A percentile compares a stretch with the other conserved stretches of the same genome.
Evolutionary conservation across 2,888 invertebrate genomes (phyloP).

Genomic region (Bombylius discolor): DNA sequence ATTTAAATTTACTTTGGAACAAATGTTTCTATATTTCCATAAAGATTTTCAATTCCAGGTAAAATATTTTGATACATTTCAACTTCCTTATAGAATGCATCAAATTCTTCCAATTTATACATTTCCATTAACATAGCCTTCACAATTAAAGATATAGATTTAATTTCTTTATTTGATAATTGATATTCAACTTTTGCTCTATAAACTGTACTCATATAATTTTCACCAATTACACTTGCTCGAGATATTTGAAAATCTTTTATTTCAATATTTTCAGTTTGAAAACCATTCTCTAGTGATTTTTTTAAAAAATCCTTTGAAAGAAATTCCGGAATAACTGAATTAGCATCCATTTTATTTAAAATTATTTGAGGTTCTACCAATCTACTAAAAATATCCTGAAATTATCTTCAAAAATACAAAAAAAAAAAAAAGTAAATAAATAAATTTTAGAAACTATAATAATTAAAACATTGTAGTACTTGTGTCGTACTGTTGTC

Average conservation of each 20-base stretch:
- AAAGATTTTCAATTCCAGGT: constrained; percentile 23
- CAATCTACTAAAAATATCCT: too few relatives aligned
- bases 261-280: background rate
- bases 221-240: constrained; percentile 5
- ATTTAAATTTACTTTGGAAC: background rate
- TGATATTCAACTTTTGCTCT: background rate
- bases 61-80: constrained; percentile 24
- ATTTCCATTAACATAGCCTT: background rate
- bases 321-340: background rate
- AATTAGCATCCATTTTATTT: too few relatives aligned
- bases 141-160: background rate
- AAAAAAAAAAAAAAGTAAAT: too few relatives aligned
- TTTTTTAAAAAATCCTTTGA: constrained; percentile 1
- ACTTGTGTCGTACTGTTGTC: too few relatives aligned
- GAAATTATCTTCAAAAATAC: too few relatives aligned
- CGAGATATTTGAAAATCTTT: background rate
- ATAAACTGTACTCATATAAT: constrained; percentile 7
- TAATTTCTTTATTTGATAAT: background rate
- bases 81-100: constrained; percentile 16
- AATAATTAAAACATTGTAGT: too few relatives aligned
- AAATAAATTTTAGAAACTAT: too few relatives aligned
- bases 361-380: too few relatives aligned
- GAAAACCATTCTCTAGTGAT: background rate
- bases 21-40: constrained; percentile 14
- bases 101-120: background rate